Evolutionary conservation across 2,113 vertebrate genomes (phyloP).

Genomic region (Myrmecobius fasciatus): DNA sequence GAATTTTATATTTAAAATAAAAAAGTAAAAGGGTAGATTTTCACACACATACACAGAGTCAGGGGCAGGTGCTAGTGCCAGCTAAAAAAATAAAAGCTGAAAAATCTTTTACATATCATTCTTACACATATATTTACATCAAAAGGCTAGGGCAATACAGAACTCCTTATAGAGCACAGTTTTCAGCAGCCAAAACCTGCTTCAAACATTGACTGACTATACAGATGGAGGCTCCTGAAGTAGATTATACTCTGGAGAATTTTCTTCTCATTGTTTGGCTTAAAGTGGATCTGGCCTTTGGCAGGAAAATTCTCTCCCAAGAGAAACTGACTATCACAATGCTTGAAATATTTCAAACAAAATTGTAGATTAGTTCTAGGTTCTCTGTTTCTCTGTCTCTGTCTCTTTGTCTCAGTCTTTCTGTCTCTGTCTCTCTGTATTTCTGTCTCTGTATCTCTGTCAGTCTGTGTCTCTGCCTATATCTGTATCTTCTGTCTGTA

Average conservation of each 20-base stretch:
- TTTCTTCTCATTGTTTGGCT: background rate
- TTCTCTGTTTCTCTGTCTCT: background rate
- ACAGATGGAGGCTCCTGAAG: background rate
- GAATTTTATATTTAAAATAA: conserved; percentile 24
- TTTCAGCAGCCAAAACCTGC: background rate
- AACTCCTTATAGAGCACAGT: background rate
- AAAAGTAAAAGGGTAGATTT: background rate
- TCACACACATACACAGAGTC: background rate
- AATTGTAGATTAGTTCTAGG: background rate
- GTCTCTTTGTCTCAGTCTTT: too few species aligned
- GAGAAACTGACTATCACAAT: background rate
- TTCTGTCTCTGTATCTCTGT: background rate
- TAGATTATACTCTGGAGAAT: conserved; percentile 32
- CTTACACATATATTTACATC: background rate
- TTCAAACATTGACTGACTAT: background rate
- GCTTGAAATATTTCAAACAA: background rate
- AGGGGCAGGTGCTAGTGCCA: too few species aligned
- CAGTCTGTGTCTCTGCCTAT: too few species aligned
- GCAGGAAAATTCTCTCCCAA: background rate
- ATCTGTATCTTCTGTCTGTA: too few species aligned
- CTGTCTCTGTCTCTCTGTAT: background rate
- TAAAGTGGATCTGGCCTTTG: conserved; percentile 37
- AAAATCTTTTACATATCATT: background rate
- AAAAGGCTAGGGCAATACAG: background rate
- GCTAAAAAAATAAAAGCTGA: background rate